Evolutionary conservation across 2,888 invertebrate genomes (phyloP).

Genomic region (Agrochola circellaris): DNA sequence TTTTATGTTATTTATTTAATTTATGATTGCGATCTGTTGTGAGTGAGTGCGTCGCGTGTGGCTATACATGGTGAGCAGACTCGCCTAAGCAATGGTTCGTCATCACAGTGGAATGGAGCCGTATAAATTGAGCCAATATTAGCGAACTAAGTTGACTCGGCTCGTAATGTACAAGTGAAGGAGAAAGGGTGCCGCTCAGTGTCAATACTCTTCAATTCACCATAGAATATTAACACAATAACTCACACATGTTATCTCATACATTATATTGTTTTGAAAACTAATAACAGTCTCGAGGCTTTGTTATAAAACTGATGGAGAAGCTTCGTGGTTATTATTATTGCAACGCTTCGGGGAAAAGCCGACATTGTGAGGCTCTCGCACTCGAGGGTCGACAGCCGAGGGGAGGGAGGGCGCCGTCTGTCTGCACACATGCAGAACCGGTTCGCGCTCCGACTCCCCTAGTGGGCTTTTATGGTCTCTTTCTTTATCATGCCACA

Average conservation of each 20-base stretch:
- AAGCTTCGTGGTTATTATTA: slow-evolving; percentile 82
- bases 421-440: slow-evolving; percentile 89
- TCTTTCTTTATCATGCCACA: slow-evolving; percentile 85
- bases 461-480: slow-evolving; percentile 83
- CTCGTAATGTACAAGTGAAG: slow-evolving; percentile 52
- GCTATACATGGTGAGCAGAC: slow-evolving; percentile 72
- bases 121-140: slow-evolving; percentile 64
- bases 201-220: slow-evolving; percentile 19
- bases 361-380: slow-evolving; percentile 86
- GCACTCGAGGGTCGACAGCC: slow-evolving; percentile 86
- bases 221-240: slow-evolving; percentile 22
- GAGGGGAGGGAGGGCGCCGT: slow-evolving; percentile 87
- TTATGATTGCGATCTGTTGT: slow-evolving; percentile 85
- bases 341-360: slow-evolving; percentile 86
- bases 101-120: slow-evolving; percentile 65
- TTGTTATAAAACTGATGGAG: slow-evolving; percentile 49
- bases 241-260: slow-evolving; percentile 18
- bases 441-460: slow-evolving; percentile 88
- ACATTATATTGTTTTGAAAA: slow-evolving; percentile 39
- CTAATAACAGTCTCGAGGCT: slow-evolving; percentile 23
- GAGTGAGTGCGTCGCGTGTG: slow-evolving; percentile 88
- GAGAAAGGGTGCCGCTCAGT: slow-evolving; percentile 61
- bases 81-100: slow-evolving; percentile 63
- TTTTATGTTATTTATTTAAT: slow-evolving; percentile 91
- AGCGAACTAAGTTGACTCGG: slow-evolving; percentile 54